Evolutionary conservation across 2,797 vertebrate species (phyloP).

Genomic region (Schizothorax lantsangensis): DNA sequence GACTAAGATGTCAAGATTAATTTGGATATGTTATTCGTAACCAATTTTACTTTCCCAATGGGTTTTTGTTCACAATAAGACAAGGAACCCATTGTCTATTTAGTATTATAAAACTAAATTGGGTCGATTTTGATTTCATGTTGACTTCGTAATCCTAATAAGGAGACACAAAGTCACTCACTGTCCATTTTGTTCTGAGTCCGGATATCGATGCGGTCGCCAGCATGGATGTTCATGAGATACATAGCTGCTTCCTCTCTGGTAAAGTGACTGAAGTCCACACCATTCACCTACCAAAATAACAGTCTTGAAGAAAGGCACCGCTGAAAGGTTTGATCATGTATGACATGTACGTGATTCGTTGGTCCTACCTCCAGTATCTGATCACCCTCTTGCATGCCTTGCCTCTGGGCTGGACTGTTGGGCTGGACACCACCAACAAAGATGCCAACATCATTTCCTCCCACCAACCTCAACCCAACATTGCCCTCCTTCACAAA

Average conservation of each 20-base stretch:
- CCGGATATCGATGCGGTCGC: conserved; percentile 80
- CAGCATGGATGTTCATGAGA: conserved; percentile 82
- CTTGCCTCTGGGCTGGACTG: conserved; percentile 86
- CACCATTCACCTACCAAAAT: conserved; percentile 84
- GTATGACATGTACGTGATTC: neutral
- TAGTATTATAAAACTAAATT: neutral
- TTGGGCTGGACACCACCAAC: conserved; percentile 90
- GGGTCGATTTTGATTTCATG: neutral
- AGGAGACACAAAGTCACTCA: conserved; percentile 76
- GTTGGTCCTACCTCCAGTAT: conserved; percentile 86
- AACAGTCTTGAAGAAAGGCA: neutral
- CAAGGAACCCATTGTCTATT: neutral
- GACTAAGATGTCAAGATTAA: conserved; percentile 73
- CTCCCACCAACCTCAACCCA: conserved; percentile 90
- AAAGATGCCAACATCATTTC: conserved; percentile 95
- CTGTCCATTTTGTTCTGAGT: conserved; percentile 92
- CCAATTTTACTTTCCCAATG: neutral
- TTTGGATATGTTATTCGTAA: neutral
- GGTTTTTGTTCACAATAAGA: neutral
- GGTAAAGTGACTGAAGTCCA: conserved; percentile 86
- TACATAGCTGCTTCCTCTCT: conserved; percentile 93
- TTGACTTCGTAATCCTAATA: neutral
- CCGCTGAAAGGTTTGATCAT: neutral
- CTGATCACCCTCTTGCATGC: conserved; percentile 91
- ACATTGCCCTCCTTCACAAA: conserved; percentile 88